A percentile compares a stretch with the other conserved stretches of the same genome.
Evolutionary conservation across 2,797 vertebrate species (phyloP).

Genomic region (Agapornis canus): DNA sequence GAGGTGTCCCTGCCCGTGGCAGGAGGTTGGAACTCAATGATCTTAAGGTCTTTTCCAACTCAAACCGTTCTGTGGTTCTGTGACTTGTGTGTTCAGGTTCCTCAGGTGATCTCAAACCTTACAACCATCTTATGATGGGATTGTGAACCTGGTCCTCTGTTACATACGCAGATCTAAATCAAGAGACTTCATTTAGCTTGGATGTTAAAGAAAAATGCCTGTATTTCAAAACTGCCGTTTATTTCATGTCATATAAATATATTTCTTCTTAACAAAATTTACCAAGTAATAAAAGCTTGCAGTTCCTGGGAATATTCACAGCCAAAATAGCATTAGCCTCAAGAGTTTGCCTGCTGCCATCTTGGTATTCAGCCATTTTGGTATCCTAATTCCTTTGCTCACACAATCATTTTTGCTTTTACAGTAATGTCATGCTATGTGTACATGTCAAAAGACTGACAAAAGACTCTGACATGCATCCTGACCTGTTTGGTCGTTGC

Average conservation of each 20-base stretch:
- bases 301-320: not conserved
- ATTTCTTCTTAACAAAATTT: not conserved
- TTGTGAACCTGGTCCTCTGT: not conserved
- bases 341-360: not conserved
- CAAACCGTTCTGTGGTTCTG: not conserved
- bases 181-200: not conserved
- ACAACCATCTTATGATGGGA: fast-evolving
- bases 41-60: not conserved
- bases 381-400: not conserved
- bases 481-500: not conserved
- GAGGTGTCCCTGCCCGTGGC: not conserved
- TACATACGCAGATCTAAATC: fast-evolving
- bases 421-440: not conserved
- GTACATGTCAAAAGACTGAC: not conserved
- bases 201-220: not conserved
- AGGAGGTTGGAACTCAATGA: not conserved
- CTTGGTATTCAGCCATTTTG: not conserved
- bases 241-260: not conserved
- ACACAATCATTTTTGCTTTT: not conserved
- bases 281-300: not conserved
- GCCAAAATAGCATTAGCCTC: not conserved
- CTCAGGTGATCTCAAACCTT: not conserved
- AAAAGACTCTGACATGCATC: not conserved
- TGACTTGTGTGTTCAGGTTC: not conserved
- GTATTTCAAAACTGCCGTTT: not conserved